Conservation (phyloP, 35 echinoderm and acorn worm species). For the Ophioderma brevispina region DNA sequence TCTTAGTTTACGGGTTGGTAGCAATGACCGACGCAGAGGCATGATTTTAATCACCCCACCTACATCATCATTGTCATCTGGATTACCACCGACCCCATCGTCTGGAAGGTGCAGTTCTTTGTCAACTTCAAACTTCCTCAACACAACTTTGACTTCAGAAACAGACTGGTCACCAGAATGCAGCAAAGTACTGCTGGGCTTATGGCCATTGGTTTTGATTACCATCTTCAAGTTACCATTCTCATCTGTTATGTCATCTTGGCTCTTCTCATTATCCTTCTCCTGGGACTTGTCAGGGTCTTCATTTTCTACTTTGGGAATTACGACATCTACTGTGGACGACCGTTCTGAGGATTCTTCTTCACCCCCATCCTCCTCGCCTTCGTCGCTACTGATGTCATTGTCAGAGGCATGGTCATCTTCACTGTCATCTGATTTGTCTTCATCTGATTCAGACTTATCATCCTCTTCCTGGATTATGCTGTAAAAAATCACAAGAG, state of each 20-base stretch:
- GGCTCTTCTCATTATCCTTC: not conserved
- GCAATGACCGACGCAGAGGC: not conserved
- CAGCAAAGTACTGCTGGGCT: not conserved
- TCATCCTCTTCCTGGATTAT: not conserved
- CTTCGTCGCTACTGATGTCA: not conserved
- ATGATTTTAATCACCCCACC: constrained; percentile 4
- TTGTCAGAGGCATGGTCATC: not conserved
- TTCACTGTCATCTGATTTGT: constrained; percentile 21
- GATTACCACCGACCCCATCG: not conserved
- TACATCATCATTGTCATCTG: not conserved
- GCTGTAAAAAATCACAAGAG: not conserved
- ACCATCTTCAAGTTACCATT: not conserved
- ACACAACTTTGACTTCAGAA: not conserved
- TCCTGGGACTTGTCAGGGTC: not conserved
- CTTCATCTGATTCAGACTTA: constrained; percentile 8
- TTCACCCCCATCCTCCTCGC: not conserved
- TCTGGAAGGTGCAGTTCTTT: not conserved
- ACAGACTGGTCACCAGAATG: not conserved
- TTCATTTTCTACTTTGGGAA: not conserved
- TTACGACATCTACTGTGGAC: not conserved
- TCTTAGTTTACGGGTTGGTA: not conserved
- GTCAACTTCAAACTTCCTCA: not conserved
- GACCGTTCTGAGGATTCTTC: not conserved
- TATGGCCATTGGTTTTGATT: not conserved
- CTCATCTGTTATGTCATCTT: not conserved